Evolutionary conservation across 2,113 vertebrate genomes (phyloP).

Genomic region (Lophius piscatorius): DNA sequence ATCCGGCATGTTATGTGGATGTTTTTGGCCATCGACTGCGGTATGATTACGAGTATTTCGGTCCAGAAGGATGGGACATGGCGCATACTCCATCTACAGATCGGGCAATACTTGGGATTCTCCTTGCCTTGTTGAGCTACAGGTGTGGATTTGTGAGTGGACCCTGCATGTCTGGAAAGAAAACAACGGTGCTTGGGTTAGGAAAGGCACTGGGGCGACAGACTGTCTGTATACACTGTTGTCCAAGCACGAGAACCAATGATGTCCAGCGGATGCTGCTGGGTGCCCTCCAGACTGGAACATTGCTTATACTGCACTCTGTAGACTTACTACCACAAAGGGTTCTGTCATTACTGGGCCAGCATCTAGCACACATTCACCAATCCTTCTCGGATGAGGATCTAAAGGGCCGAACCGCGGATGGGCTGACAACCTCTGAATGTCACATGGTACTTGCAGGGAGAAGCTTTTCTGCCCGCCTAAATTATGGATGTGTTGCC

Average conservation of each 20-base stretch:
- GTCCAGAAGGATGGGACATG: constrained; percentile 74
- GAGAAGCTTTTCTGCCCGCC: constrained; percentile 61
- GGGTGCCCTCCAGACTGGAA: constrained; percentile 83
- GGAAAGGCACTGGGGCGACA: constrained; percentile 82
- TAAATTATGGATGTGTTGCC: constrained; percentile 81
- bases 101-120: constrained; percentile 76
- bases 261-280: constrained; percentile 78
- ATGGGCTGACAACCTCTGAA: background rate
- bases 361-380: constrained; percentile 78
- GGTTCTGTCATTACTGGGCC: constrained; percentile 78
- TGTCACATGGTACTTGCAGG: constrained; percentile 71
- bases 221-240: constrained; percentile 78
- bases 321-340: constrained; percentile 72
- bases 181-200: constrained; percentile 67
- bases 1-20: constrained; percentile 74
- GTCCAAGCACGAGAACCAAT: constrained; percentile 38
- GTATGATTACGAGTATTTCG: constrained; percentile 86
- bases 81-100: constrained; percentile 80
- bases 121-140: constrained; percentile 82
- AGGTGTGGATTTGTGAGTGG: constrained; percentile 82
- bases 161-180: constrained; percentile 77
- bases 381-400: constrained; percentile 55
- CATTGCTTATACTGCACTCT: constrained; percentile 82
- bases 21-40: constrained; percentile 75
- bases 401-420: background rate